Evolutionary conservation across 2,888 invertebrate species (phyloP).

Genomic region (Tenthredo distinguenda): DNA sequence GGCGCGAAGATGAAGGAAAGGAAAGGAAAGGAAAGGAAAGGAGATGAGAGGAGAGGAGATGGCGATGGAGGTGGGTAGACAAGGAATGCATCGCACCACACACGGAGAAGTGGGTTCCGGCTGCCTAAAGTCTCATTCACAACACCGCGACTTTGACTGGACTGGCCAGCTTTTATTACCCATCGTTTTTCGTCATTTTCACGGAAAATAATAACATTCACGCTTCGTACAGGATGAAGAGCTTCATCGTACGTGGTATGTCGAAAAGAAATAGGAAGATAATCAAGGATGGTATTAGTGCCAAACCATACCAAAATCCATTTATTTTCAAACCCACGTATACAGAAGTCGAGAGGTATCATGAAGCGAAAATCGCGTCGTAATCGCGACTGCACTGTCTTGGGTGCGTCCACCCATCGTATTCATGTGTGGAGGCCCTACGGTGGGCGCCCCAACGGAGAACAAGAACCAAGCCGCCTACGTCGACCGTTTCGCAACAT

Average conservation of each 20-base stretch:
- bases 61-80: conserved; percentile 32
- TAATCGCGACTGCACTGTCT: conserved; percentile 19
- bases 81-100: conserved; percentile 49
- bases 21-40: neutral
- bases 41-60: neutral
- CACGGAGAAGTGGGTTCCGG: conserved; percentile 50
- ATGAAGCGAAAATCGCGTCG: conserved; percentile 26
- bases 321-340: neutral
- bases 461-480: conserved; percentile 51
- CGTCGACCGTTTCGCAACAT: conserved; percentile 52
- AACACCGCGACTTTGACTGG: neutral
- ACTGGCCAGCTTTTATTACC: conserved; percentile 3
- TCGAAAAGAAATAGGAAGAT: neutral
- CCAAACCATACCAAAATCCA: neutral
- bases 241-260: neutral
- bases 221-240: too few relatives aligned
- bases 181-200: neutral
- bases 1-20: conserved; percentile 8
- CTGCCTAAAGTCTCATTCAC: conserved; percentile 49
- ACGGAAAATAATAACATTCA: neutral
- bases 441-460: conserved; percentile 47
- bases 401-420: conserved; percentile 31
- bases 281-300: too few relatives aligned
- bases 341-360: neutral
- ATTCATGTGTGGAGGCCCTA: conserved; percentile 45